These are phyloP conservation scores for Molorchus minor DNA, from an alignment of 2,888 invertebrate genomes.

Conservation along the genomic window DNA sequence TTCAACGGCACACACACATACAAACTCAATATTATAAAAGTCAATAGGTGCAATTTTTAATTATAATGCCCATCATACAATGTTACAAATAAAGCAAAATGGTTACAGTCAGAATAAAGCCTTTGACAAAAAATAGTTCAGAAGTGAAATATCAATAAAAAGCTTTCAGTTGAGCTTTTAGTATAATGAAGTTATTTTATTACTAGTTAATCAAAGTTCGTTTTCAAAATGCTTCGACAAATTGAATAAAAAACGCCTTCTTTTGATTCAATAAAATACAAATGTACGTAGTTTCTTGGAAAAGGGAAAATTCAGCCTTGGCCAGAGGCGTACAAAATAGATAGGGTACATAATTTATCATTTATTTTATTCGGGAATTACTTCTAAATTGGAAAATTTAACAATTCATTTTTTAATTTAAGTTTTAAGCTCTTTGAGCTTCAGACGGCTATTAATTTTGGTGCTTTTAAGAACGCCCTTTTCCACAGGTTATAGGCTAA, in stretches of 20 bases:
- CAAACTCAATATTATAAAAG: no score
- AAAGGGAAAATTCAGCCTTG: conserved; percentile 22
- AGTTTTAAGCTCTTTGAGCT: no score
- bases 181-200: conserved; percentile 27
- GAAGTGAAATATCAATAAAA: conserved; percentile 22
- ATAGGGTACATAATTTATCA: no score
- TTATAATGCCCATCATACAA: no score
- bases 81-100: conserved; percentile 12
- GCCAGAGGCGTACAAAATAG: conserved; percentile 1
- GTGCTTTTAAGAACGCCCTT: no score
- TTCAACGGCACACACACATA: no score
- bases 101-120: neutral
- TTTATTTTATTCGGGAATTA: no score
- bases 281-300: conserved; percentile 22
- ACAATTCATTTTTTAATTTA: no score
- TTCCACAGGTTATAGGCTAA: no score
- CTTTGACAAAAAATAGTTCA: conserved; percentile 26
- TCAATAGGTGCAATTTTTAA: no score
- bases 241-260: conserved; percentile 27
- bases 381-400: no score
- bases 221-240: conserved; percentile 23
- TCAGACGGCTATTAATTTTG: no score
- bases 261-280: conserved; percentile 18
- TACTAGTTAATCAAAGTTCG: conserved; percentile 26
- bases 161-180: conserved; percentile 24